Conservation (phyloP, 2,113 vertebrate species). For the Formicarius rufipectus region DNA sequence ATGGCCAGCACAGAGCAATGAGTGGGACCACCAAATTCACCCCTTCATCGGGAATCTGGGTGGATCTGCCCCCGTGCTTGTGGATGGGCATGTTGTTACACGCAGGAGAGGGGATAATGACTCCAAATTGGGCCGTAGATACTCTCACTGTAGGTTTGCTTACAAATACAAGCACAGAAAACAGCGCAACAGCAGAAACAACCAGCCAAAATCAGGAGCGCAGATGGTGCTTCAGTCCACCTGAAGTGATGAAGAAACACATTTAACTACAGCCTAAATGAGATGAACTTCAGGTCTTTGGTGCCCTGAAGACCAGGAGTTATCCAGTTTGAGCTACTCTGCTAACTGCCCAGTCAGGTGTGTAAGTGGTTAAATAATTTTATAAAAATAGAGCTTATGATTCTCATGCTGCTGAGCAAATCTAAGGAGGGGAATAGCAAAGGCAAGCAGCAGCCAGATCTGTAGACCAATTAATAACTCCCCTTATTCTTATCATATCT, state of each 20-base stretch:
- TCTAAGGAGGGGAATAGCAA: not conserved
- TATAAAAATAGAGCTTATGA: not conserved
- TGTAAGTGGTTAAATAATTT: not conserved
- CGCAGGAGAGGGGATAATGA: not conserved
- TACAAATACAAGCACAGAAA: not conserved
- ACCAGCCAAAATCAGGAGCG: not conserved
- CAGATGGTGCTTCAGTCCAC: not conserved
- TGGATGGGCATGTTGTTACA: not conserved
- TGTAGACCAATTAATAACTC: not conserved
- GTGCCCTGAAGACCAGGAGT: not conserved
- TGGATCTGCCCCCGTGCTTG: not conserved
- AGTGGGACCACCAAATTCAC: not conserved
- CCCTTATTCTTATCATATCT: not conserved
- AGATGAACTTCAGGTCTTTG: not conserved
- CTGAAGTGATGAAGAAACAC: not conserved
- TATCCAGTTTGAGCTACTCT: not conserved
- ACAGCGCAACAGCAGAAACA: not conserved
- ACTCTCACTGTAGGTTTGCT: not conserved
- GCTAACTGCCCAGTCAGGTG: not conserved
- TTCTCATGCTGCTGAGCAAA: not conserved
- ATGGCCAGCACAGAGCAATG: not conserved
- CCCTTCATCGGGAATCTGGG: no score
- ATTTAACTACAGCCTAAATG: not conserved
- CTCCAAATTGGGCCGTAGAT: not conserved
- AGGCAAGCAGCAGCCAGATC: not conserved